These are phyloP conservation scores for Seira musarum DNA, from an alignment of 2,888 invertebrate species.

Conservation along the genomic window DNA sequence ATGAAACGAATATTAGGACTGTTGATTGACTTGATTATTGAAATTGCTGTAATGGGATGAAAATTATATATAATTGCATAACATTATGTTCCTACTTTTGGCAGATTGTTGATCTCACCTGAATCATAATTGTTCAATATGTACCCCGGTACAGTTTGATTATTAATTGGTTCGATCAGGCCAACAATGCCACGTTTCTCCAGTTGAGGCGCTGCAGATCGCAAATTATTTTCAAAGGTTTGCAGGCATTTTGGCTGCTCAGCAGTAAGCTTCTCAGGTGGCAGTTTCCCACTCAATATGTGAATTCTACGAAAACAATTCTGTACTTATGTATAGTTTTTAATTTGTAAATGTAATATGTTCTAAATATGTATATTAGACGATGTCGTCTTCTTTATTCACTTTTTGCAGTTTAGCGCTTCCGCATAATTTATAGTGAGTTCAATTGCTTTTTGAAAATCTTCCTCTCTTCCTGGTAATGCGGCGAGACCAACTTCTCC, in stretches of 20 bases:
- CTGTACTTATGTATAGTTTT: too few species aligned
- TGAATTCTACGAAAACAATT: conserved; percentile 79
- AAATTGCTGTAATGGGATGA: conserved; percentile 70
- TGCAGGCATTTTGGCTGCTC: conserved; percentile 66
- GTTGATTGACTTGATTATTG: conserved; percentile 82
- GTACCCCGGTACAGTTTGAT: conserved; percentile 87
- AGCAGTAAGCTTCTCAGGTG: conserved; percentile 75
- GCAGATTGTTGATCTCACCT: conserved; percentile 76
- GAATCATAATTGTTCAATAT: conserved; percentile 86
- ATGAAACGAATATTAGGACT: conserved; percentile 86
- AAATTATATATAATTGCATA: too few species aligned
- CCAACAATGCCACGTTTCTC: conserved; percentile 82
- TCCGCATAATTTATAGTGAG: conserved; percentile 86
- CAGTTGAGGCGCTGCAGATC: conserved; percentile 81
- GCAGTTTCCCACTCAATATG: conserved; percentile 88
- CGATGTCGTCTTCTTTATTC: too few species aligned
- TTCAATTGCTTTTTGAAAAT: conserved; percentile 81
- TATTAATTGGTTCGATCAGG: conserved; percentile 94
- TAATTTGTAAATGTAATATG: too few species aligned
- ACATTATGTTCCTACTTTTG: too few species aligned
- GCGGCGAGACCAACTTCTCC: conserved; percentile 89
- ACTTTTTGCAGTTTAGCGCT: conserved; percentile 84
- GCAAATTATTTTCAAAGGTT: conserved; percentile 84
- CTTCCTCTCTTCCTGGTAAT: conserved; percentile 82
- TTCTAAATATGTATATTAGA: too few species aligned